Base-by-base conservation (phyloP, 2,113 vertebrate species). In the Aphelocoma coerulescens region DNA sequence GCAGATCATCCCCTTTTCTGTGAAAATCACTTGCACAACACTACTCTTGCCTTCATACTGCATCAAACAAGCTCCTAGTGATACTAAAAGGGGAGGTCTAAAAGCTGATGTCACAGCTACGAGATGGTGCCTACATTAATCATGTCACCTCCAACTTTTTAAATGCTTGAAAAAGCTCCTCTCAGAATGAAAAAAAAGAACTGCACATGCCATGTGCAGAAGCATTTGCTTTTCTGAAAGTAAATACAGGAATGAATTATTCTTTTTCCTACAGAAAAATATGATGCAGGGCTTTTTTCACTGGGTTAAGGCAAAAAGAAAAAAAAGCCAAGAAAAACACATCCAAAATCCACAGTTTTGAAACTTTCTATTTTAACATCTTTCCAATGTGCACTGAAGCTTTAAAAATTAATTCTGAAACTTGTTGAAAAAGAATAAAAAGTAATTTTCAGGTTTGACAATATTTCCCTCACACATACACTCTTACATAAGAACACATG, bases 321-420 rank as follows among this genome's bases (percentile, higher is more conserved):
- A 63, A 59, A 62, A 37, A 55, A 66, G 35, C 16, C 18, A 48
- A 35, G 21, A 35, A 63, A 63, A 52, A 4, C 8, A 44, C 10
- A 80, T 22, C 23, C 33, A 24, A 95, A 80, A 90, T 58, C 16
- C 59, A 76, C 26, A 58, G 12, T 30, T 68, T 67, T 46, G 3
- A 59, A 81, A 46, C 35, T 30, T 78, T 67, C 63, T 49, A 27
- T 48, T 89, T 35, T 1, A 44, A 30, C 1, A 5, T 74, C 48
- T 92, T 77, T 80, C n/a, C 35, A 85, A 51, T 1, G 0, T 21
- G 24, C 51, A 88, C 43, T 55, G 59, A 83, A 89, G 67, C 55
- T 86, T 88, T 80, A 91, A 88, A 91, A 88, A 88, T 26, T 51
- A 89, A 63, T 49, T 88, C 67, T 83, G 63, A 91, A 83, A 91